These are phyloP conservation scores for Cinara cedri DNA, from an alignment of 2,888 invertebrate genomes.

Conservation along the genomic window DNA sequence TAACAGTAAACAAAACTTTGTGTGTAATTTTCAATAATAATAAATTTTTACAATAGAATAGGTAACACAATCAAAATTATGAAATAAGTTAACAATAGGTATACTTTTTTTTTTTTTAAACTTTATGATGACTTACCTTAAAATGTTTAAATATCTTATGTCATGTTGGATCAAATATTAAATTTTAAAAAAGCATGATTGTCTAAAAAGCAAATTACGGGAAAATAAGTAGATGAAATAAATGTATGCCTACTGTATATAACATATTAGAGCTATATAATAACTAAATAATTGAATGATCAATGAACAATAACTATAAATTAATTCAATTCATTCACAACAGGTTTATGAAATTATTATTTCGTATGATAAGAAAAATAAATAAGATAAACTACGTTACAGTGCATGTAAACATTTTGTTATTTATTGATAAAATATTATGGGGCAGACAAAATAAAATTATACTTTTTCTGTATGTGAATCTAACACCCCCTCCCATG, in stretches of 20 bases:
- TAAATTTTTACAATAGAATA: neutral
- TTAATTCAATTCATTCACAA: conserved; percentile 22
- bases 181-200: neutral
- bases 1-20: too few relatives aligned
- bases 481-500: neutral
- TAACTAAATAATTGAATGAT: neutral
- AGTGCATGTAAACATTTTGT: conserved; percentile 2
- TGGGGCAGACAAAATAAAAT: neutral
- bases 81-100: too few relatives aligned
- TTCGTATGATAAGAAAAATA: conserved; percentile 3
- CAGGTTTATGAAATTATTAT: conserved; percentile 2
- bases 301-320: conserved; percentile 19
- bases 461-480: neutral
- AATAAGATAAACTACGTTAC: conserved; percentile 10
- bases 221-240: neutral
- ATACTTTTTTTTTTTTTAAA: neutral
- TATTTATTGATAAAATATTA: too few relatives aligned
- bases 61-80: neutral
- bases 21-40: too few relatives aligned
- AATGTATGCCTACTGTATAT: neutral
- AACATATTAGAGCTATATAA: neutral
- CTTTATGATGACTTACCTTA: conserved; percentile 16
- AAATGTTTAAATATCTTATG: neutral
- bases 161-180: neutral
- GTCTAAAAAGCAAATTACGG: neutral